Base-by-base conservation (phyloP, 2,888 invertebrate genomes). In the Agrotis segetum region DNA sequence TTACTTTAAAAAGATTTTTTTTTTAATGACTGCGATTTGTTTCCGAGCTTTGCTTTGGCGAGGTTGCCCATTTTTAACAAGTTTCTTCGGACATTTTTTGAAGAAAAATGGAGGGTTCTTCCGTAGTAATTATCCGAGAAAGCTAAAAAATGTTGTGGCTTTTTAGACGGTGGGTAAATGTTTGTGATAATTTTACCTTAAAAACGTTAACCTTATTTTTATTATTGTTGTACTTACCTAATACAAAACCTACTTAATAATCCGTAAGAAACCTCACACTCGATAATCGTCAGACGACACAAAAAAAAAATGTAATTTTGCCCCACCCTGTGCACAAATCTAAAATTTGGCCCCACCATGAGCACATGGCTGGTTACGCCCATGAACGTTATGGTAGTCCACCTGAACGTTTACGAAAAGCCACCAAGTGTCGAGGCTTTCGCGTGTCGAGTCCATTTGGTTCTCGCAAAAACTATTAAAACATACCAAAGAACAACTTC, bases 11-110 rank as follows among this genome's bases (percentile, higher is more conserved):
- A n/a, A n/a, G n/a, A n/a, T n/a, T n/a, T n/a, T n/a, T 69, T 71
- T 67, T 68, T 68, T 71, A 81, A 73, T 72, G 64, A 24, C 72
- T 44, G 44, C 78, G 46, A 82, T 82, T 81, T 81, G 75, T 83
- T 67, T 64, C 9, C 62, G 29, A 17, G 65, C 71, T 78, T 78
- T 62, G 56, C 63, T 67, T 62, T 44, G 29, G 69, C 29, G 55
- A 64, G 47, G 52, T 29, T 69, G 17, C n/a, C 68, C 63, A 67
- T 68, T 67, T 74, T 74, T 49, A 19, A 21, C 17, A 56, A 71
- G 13, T 78, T 71, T 72, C 59, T 50, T 65, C 56, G 62, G 70
- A 75, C 40, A 53, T 49, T 71, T 72, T 71, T 50, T 0, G 11
- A 6, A 9, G 7, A 21, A 76, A 52, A 67, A 63, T 60, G 21